Evolutionary conservation across 2,888 invertebrate genomes (phyloP), one percentile per base, ranked within the genome.

Genomic region (Athripsodes cinereus): DNA sequence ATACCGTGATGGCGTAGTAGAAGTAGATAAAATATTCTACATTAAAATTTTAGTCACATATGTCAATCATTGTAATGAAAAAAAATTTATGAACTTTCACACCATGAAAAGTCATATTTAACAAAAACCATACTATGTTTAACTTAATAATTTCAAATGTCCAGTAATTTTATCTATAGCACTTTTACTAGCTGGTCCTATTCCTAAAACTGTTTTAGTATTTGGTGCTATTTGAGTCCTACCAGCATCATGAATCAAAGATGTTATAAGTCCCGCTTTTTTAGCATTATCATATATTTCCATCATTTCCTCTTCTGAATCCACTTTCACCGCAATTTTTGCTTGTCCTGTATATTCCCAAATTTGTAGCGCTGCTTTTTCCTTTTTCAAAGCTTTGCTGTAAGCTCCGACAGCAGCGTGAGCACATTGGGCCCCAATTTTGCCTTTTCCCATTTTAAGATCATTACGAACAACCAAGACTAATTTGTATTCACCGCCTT

Each of bases 371-470:
- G 85, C 72, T 52, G 82, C 79, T 0, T 87, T 86, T 65, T 86
- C 81, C 57, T 76, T 80, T 55, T 72, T 75, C 48, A 78, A 72
- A 0, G 88, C 85, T 66, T 85, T 84, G 64, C 90, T 88, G 67
- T 89, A 93, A 1, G 90, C 91, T 13, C 87, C 87, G 0, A 96
- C 90, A 0, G 95, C 90, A n/a, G 92, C 96, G 71, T 96, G 96
- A n/a, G 89, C 85, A 73, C 94, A 95, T 72, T 96, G 96, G 0
- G 96, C 91, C 2, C 92, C 96, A 44, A 92, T 87, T 78, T 96
- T 96, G 1, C 96, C 93, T 77, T 95, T 95, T 13, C 92, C 88
- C 96, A 96, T 96, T 72, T 91, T 92, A 2, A 96, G 76, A 68
- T 96, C 96, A 69, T 86, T 91, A 66, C 96, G 78, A 3, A 96